Evolutionary conservation across 2,888 invertebrate species (phyloP), one percentile per base, ranked within the genome.

Genomic region (Pristionchus fissidentatus): DNA sequence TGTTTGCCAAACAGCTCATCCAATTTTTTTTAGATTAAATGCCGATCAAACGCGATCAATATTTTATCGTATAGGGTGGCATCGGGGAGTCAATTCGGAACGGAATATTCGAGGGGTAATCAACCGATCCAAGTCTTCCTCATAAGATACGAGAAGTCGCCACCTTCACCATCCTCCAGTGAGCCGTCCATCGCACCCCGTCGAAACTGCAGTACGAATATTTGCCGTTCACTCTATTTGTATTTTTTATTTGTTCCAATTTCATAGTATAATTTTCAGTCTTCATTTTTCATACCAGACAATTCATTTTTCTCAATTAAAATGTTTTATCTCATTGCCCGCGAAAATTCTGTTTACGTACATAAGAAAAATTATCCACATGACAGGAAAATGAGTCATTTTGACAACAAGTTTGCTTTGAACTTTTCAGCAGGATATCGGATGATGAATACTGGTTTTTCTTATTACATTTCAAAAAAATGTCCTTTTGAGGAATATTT

Each of bases 121-220:
- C 75, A 32, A 32, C 75, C 75, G 49, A 77, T 77, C 75, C 75
- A 77, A 3, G 75, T 77, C 41, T 77, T 77, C 22, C 75, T 46
- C 75, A 77, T 77, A 19, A 77, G 75, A 13, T 77, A 77, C 3
- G 75, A 77, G 49, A 77, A 77, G 49, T 77, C 75, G 15, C 60
- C 41, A 26, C 70, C 41, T 26, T 70, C 70, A 13, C 60, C 60
- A n/a, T 13, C 10, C 15, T 70, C 70, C 2, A 49, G 15, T 1
- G 46, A 49, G 29, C 75, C 75, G 22, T 77, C 75, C 75, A 77
- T 77, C 22, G 75, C 49, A 13, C 49, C 75, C 5, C 75, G 75
- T 1, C 75, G 75, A 41, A 77, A 77, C 75, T 77, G 75, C 10
- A 57, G 26, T 4, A 55, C n/a, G n/a, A n/a, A n/a, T n/a, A n/a